These are phyloP conservation scores for Matsumurasca onukii DNA, from an alignment of 1,140 invertebrate species.

Conservation along the genomic window DNA sequence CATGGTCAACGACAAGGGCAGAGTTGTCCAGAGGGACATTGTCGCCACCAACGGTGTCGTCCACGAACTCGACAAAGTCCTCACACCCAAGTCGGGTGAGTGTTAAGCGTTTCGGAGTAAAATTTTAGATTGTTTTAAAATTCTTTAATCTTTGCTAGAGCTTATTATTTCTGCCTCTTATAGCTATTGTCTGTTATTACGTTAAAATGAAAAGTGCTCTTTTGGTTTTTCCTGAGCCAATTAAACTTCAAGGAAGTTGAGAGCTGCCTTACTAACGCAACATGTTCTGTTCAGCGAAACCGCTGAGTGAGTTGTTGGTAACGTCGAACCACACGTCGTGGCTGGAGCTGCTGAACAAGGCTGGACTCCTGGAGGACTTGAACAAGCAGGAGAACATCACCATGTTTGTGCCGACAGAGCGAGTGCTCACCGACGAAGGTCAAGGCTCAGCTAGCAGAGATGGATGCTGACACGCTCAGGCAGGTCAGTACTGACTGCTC, in stretches of 20 bases:
- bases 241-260: too few relatives aligned
- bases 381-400: slow-evolving; percentile 52
- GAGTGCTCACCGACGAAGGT: slow-evolving; percentile 48
- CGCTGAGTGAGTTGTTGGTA: slow-evolving; percentile 45
- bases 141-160: too few relatives aligned
- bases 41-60: slow-evolving; percentile 60
- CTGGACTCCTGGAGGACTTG: slow-evolving; percentile 49
- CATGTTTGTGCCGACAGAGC: slow-evolving; percentile 55
- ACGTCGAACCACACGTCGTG: slow-evolving; percentile 49
- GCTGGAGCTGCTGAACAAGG: slow-evolving; percentile 47
- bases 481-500: too few relatives aligned
- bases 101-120: too few relatives aligned
- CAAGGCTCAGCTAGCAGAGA: slow-evolving; percentile 35
- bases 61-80: slow-evolving; percentile 55
- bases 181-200: too few relatives aligned
- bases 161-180: too few relatives aligned
- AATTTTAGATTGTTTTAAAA: too few relatives aligned
- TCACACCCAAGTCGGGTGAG: slow-evolving; percentile 54
- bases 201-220: too few relatives aligned
- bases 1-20: slow-evolving; percentile 47
- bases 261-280: too few relatives aligned
- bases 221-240: too few relatives aligned
- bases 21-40: slow-evolving; percentile 52
- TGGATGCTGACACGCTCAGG: slow-evolving; percentile 45
- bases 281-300: slow-evolving; percentile 42